Base-by-base conservation (phyloP, 35 echinoderm and acorn worm species). In the Acanthaster planci region DNA sequence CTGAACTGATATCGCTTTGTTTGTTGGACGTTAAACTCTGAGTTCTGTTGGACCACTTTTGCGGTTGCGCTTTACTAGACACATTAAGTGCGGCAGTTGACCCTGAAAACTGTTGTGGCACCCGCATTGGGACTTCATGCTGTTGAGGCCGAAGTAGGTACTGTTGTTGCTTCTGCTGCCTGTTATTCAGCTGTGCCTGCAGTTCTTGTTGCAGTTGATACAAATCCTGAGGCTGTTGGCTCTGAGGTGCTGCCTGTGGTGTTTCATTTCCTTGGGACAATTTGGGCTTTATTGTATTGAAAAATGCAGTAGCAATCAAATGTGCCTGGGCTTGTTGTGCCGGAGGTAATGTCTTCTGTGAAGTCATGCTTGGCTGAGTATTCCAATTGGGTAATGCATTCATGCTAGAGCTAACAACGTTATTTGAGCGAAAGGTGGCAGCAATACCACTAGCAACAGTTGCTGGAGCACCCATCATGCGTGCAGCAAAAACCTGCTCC, bases 251-350 rank as follows among this genome's bases (percentile, higher is more conserved):
- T 72, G 2, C 7, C 34, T 31, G 64, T 35, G 30, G 0, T 68
- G 32, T 23, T 68, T 68, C 26, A 31, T 35, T 26, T 4, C 2
- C 60, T 68, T 21, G 23, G 22, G 64, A 9, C 64, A 72, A 72
- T 16, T 27, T 26, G 0, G 64, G 64, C 26, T 72, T 72, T 0
- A 72, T 29, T 2, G 64, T 23, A 26, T 72, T 72, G 30, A 26
- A 72, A 10, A 72, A 72, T 14, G 64, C 64, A 26, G 64, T 16
- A 26, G 64, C 64, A 31, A 72, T 72, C 64, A 72, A 31, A 14
- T 34, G 64, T 72, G 64, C 64, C 64, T 72, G 7, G 26, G 64
- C 64, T 26, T 72, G 64, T 29, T 72, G 64, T 72, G 64, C 64
- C 0, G 64, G 64, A 7, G 18, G 2, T 72, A 72, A 23, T 9